Percentiles rank a stretch among this genome's conserved stretches.
These are phyloP conservation scores for Tyrannus savana DNA, from an alignment of 2,113 vertebrate species.

Conservation along the genomic window DNA sequence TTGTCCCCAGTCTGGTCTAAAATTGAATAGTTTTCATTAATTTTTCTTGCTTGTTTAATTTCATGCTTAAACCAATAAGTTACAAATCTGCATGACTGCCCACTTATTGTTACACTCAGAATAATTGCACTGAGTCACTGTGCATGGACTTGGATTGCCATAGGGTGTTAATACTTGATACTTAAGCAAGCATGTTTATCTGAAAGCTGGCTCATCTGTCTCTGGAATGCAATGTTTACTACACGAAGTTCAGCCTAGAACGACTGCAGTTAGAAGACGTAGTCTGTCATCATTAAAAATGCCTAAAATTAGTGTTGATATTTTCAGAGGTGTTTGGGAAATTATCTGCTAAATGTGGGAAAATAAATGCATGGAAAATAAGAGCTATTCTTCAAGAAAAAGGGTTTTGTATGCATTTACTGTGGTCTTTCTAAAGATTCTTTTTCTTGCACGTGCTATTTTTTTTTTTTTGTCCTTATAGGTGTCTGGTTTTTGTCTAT, in stretches of 20 bases:
- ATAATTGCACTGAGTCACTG: constrained; percentile 63
- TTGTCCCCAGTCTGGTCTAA: constrained; percentile 36
- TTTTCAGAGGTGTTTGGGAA: neutral
- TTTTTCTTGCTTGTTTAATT: constrained; percentile 68
- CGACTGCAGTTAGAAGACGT: neutral
- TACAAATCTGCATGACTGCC: constrained; percentile 60
- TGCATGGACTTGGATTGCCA: constrained; percentile 26
- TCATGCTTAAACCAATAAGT: constrained; percentile 59
- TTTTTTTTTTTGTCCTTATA: neutral
- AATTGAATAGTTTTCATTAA: constrained; percentile 55
- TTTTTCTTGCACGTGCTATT: neutral
- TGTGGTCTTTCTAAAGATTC: neutral
- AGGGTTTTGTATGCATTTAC: neutral
- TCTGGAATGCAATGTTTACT: constrained; percentile 14
- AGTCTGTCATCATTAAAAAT: neutral
- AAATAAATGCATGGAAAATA: neutral
- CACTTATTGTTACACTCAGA: constrained; percentile 26
- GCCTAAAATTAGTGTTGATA: neutral
- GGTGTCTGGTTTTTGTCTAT: neutral
- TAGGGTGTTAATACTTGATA: constrained; percentile 48
- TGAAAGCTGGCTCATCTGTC: constrained; percentile 6
- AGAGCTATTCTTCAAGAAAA: neutral
- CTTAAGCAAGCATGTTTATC: constrained; percentile 46
- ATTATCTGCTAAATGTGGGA: neutral
- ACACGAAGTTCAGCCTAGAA: neutral